Percentiles rank a stretch among this genome's conserved stretches.
phyloP scores from a whole-genome alignment of 2,113 vertebrate species.

The Vanacampus margaritifer region DNA sequence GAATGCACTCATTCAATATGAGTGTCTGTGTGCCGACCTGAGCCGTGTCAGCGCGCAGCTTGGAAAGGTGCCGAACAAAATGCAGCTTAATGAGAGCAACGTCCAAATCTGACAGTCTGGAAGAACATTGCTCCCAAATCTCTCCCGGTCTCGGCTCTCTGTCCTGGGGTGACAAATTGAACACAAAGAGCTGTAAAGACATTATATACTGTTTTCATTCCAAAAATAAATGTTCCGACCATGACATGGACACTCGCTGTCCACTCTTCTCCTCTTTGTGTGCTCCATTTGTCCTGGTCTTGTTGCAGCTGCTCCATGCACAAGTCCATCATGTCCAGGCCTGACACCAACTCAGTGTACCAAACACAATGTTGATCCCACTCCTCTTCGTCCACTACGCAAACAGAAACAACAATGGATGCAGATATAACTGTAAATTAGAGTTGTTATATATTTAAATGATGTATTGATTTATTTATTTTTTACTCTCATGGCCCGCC shows the following conservation, averaged over 20 bases:
- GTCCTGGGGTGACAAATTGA: conserved; percentile 59
- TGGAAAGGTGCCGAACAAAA: conserved; percentile 66
- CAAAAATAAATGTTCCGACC: conserved; percentile 40
- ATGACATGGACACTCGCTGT: conserved; percentile 5
- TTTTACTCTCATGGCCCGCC: too few species aligned
- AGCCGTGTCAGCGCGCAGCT: conserved; percentile 68
- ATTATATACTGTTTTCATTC: neutral
- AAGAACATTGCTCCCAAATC: conserved; percentile 64
- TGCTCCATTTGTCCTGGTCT: conserved; percentile 56
- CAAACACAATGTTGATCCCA: conserved; percentile 74
- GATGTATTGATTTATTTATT: too few species aligned
- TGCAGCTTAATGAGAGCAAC: conserved; percentile 66
- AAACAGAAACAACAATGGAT: conserved; percentile 18
- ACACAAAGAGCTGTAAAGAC: neutral
- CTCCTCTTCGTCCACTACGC: conserved; percentile 78
- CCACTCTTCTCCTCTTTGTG: conserved; percentile 36
- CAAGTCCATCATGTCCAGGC: conserved; percentile 72
- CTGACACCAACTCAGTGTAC: conserved; percentile 61
- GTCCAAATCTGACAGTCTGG: conserved; percentile 70
- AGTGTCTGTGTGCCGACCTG: conserved; percentile 68
- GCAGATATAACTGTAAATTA: neutral
- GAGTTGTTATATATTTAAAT: neutral
- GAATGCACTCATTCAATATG: neutral
- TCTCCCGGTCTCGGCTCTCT: conserved; percentile 60
- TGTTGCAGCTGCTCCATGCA: conserved; percentile 68